Base-by-base conservation (phyloP, 2,113 vertebrate species). In the Toxostoma redivivum region DNA sequence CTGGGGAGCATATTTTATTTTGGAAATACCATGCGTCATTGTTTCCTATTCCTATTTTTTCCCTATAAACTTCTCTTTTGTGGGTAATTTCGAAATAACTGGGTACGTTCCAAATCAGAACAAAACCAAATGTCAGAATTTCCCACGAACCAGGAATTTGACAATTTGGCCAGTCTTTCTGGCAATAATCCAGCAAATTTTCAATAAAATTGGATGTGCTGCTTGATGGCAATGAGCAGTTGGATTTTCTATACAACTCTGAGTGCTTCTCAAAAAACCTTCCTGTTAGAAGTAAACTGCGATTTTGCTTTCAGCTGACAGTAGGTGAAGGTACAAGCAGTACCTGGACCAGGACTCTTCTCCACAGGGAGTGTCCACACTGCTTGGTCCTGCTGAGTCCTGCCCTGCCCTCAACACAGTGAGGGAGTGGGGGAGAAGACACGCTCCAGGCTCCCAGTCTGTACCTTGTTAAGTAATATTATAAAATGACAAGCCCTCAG, bases 21-120 rank as follows among this genome's bases (percentile, higher is more conserved):
- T 96, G 86, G 92, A 96, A 95, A 86, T 89, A 86, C 22, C 28
- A 67, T 67, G 80, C 24, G 69, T 97, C 96, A 96, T 93, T 97
- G 88, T 95, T 97, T 96, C 94, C 94, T 94, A 92, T 70, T 95
- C 88, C 83, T 91, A 86, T 71, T 93, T 95, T 94, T 93, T 92
- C 69, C 82, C 64, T 54, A 73, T 86, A 84, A 94, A 94, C 31
- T 74, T 86, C 67, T 94, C 44, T 94, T 95, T 94, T 95, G 88
- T 92, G 94, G 96, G 67, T 56, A 78, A 60, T 96, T 95, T 97
- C 0, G 3, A 94, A 96, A 95, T 86, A 94, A 56, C 56, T 91
- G 95, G 33, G n/a, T 54, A 79, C 0, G 0, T 91, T 96, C 94
- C 96, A 95, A 89, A 95, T 92, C 80, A 92, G 83, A 96, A 19